A percentile compares a stretch with the other conserved stretches of the same genome.
phyloP scores from a whole-genome alignment of 2,888 invertebrate genomes.

The Aphrophora alni region DNA sequence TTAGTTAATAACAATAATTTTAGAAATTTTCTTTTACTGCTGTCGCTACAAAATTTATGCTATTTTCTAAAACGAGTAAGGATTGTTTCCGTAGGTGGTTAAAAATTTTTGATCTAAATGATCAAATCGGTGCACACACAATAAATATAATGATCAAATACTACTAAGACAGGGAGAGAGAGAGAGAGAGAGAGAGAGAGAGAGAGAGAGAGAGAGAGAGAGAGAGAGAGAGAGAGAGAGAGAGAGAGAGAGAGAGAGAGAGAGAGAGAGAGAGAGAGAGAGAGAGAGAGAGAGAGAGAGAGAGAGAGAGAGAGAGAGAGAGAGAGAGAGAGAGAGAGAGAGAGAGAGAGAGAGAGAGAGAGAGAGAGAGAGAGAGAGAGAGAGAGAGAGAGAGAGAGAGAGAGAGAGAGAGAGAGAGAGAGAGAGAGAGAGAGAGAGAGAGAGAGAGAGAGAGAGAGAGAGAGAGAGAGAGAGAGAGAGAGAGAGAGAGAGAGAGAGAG shows the following conservation, averaged over 20 bases:
- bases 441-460: constrained; percentile 13
- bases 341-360: constrained; percentile 13
- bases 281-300: constrained; percentile 13
- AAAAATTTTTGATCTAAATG: too few relatives aligned
- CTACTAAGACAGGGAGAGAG: too few relatives aligned
- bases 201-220: not conserved
- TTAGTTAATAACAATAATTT: too few relatives aligned
- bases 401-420: constrained; percentile 13
- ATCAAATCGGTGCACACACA: too few relatives aligned
- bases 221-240: constrained; percentile 12
- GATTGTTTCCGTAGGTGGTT: too few relatives aligned
- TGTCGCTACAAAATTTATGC: too few relatives aligned
- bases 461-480: constrained; percentile 13
- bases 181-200: too few relatives aligned
- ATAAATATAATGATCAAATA: too few relatives aligned
- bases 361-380: constrained; percentile 13
- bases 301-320: constrained; percentile 13
- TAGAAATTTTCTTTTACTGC: too few relatives aligned
- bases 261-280: constrained; percentile 16
- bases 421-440: constrained; percentile 9
- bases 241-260: constrained; percentile 23
- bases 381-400: constrained; percentile 13
- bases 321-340: constrained; percentile 13
- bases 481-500: constrained; percentile 13
- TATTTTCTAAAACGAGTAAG: too few relatives aligned